Evolutionary conservation across 2,888 invertebrate species (phyloP), one percentile per base, ranked within the genome.

Genomic region (Tuberolachnus salignus): DNA sequence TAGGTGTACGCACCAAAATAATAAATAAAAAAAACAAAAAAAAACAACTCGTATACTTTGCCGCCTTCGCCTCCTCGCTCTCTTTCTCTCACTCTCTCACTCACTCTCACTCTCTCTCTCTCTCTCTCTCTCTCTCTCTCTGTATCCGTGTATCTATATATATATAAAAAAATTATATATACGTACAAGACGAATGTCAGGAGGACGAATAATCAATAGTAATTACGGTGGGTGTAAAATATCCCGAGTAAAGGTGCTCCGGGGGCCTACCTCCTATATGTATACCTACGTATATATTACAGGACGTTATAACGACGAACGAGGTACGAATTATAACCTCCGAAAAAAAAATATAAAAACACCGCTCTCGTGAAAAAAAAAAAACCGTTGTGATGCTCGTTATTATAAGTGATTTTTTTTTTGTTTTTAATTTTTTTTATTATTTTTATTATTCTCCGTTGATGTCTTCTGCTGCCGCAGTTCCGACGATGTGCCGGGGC

Each of bases 151-250:
- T n/a, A n/a, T n/a, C n/a, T n/a, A n/a, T n/a, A n/a, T n/a, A n/a
- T n/a, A n/a, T n/a, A n/a, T n/a, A n/a, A n/a, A n/a, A n/a, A n/a
- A n/a, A n/a, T n/a, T n/a, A n/a, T n/a, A 11, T 23, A 34, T 16
- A 23, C 10, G 42, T n/a, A 46, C 42, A 16, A 51, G 74, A 57
- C 74, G 64, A 55, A 61, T 73, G 74, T 64, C 75, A 63, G 57
- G 44, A 63, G 57, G 44, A 75, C 57, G 64, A 66, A 75, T 75
- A 66, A 75, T 75, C 75, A 75, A 75, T 75, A 75, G 66, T 75
- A 74, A 75, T 75, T 75, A 75, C 55, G 75, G 75, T 75, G 75
- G 75, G 75, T 75, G 75, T 75, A 75, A 75, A 75, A 66, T 67
- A 57, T 67, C 75, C 34, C 6, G 34, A 21, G 61, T 72, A 61